A percentile compares a stretch with the other conserved stretches of the same genome.
phyloP scores from a whole-genome alignment of 2,113 vertebrate genomes.

The Monarcha castaneiventris region DNA sequence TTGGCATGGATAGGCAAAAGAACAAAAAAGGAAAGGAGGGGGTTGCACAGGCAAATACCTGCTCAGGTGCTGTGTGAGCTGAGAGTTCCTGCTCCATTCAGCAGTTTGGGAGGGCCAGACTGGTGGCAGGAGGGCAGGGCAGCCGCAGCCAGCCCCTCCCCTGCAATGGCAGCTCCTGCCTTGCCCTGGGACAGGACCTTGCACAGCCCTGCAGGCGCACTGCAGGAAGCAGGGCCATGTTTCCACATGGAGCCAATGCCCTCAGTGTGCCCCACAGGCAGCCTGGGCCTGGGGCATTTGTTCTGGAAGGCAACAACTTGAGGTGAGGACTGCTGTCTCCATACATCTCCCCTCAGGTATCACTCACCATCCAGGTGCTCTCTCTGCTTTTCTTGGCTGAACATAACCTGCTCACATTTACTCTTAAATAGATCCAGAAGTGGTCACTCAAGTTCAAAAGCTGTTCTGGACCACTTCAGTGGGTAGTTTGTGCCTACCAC shows the following conservation, averaged over 20 bases:
- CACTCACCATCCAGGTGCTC: background rate
- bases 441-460: background rate
- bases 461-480: background rate
- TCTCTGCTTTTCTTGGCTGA: background rate
- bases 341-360: background rate
- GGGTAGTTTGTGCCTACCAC: background rate
- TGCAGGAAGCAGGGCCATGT: accelerated
- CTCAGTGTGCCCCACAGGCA: background rate
- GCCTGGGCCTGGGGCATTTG: background rate
- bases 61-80: background rate
- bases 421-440: background rate
- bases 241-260: background rate
- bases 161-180: background rate
- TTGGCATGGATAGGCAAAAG: background rate
- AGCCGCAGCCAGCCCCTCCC: background rate
- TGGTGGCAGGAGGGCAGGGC: background rate
- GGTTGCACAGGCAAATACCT: background rate
- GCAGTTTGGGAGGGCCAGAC: background rate
- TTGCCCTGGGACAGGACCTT: background rate
- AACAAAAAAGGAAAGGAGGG: background rate
- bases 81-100: background rate
- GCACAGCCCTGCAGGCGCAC: background rate
- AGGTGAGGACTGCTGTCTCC: background rate
- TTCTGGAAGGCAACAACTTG: background rate
- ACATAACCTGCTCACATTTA: background rate